Conservation (phyloP, 2,888 invertebrate species). For the Myopa testacea region DNA sequence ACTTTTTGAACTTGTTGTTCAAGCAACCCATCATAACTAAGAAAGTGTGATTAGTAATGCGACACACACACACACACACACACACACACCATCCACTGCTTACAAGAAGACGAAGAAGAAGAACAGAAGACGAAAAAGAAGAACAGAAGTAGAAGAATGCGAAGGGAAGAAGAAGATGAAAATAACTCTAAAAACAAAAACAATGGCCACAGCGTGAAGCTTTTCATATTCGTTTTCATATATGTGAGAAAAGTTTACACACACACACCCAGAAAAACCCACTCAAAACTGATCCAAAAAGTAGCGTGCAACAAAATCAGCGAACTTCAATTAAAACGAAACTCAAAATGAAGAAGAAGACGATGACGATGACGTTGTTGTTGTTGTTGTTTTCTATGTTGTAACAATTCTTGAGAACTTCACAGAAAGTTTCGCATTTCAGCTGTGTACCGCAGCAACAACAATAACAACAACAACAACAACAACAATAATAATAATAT, state of each 20-base stretch:
- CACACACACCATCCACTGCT: no score
- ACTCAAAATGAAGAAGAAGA: background rate
- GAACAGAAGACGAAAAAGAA: background rate
- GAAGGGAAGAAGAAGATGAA: background rate
- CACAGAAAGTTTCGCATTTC: conserved; percentile 12
- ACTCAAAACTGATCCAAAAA: background rate
- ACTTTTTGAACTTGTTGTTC: no score
- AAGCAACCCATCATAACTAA: no score
- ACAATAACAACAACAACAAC: background rate
- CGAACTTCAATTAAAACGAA: conserved; percentile 12
- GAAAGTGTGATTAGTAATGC: no score
- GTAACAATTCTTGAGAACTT: background rate
- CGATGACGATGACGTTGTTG: background rate
- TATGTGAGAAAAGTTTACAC: background rate
- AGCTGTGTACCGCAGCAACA: background rate
- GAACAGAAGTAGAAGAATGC: background rate
- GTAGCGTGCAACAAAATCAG: conserved; percentile 12
- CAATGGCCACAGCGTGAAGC: no score
- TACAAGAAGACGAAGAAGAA: background rate
- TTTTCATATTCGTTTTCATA: no score
- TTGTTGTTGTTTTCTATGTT: background rate
- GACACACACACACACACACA: no score
- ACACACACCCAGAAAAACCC: background rate
- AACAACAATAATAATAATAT: no score
- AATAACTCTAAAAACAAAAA: no score